A percentile compares a stretch with the other conserved stretches of the same genome.
Conservation (phyloP, 1,140 invertebrate species). For the Gonatopus flavifemur region DNA sequence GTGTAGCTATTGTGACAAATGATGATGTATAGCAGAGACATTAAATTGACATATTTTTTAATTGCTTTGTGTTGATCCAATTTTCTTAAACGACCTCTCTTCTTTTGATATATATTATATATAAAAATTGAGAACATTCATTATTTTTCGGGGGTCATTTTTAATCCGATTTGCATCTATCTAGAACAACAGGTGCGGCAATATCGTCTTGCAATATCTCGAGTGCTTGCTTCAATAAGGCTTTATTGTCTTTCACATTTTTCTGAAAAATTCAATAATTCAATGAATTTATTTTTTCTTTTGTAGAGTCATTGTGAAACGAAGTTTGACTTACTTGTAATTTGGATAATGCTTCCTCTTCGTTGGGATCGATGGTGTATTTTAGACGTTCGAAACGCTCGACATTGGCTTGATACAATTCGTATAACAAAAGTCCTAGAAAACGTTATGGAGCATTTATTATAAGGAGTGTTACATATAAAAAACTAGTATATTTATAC, state of each 20-base stretch:
- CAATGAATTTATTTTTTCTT: not conserved
- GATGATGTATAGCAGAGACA: constrained; percentile 10
- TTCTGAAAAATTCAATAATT: constrained; percentile 22
- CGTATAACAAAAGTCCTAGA: constrained; percentile 45
- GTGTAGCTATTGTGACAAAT: constrained; percentile 1
- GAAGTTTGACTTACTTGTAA: constrained; percentile 7
- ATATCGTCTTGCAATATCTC: constrained; percentile 41
- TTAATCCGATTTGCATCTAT: constrained; percentile 1
- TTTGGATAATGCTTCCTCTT: not conserved
- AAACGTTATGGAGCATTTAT: too few relatives aligned
- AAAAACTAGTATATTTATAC: constrained; percentile 22
- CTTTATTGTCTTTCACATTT: constrained; percentile 15
- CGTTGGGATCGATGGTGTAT: constrained; percentile 1
- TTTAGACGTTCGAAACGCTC: constrained; percentile 29
- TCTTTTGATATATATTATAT: not conserved
- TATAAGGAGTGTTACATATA: not conserved
- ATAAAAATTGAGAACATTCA: constrained; percentile 7
- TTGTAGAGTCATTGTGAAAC: not conserved
- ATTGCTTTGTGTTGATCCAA: constrained; percentile 12
- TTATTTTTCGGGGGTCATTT: not conserved
- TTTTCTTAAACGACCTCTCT: not conserved
- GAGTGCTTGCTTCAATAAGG: constrained; percentile 28
- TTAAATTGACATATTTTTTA: constrained; percentile 19
- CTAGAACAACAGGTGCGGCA: constrained; percentile 20
- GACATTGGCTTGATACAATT: constrained; percentile 39